Percentiles rank a stretch among this genome's conserved stretches.
Evolutionary conservation across 2,888 invertebrate genomes (phyloP).

Genomic region (Lymantria dispar): DNA sequence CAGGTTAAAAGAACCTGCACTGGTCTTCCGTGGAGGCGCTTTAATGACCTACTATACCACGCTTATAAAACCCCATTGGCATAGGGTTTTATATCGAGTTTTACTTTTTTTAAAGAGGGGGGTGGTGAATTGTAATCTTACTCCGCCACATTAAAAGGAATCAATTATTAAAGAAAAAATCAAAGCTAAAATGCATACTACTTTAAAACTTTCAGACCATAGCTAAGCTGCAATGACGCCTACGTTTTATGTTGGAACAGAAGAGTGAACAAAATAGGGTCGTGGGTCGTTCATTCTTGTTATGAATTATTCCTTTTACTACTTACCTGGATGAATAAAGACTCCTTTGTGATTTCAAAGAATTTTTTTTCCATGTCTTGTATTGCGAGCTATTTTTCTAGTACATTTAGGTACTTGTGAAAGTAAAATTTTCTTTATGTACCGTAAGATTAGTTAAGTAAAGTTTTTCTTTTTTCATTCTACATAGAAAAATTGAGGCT

Average conservation of each 20-base stretch:
- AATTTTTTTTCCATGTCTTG: not conserved
- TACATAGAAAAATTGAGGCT: too few species aligned
- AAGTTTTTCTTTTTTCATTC: too few species aligned
- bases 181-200: too few species aligned
- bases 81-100: too few species aligned
- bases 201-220: conserved; percentile 21
- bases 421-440: not conserved
- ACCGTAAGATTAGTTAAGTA: not conserved
- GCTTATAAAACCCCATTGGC: too few species aligned
- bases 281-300: conserved; percentile 6
- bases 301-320: conserved; percentile 18
- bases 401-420: not conserved
- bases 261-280: conserved; percentile 5
- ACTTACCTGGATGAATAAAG: not conserved
- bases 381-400: not conserved
- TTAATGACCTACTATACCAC: too few species aligned
- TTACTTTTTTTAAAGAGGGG: too few species aligned
- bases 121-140: too few species aligned
- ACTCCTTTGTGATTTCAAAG: conserved; percentile 4
- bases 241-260: conserved; percentile 23
- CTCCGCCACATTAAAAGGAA: too few species aligned
- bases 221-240: conserved; percentile 35
- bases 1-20: too few species aligned
- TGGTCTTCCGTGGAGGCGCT: too few species aligned
- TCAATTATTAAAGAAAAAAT: too few species aligned